These are phyloP conservation scores for Polia nebulosa DNA, from an alignment of 2,888 invertebrate genomes.

Conservation along the genomic window DNA sequence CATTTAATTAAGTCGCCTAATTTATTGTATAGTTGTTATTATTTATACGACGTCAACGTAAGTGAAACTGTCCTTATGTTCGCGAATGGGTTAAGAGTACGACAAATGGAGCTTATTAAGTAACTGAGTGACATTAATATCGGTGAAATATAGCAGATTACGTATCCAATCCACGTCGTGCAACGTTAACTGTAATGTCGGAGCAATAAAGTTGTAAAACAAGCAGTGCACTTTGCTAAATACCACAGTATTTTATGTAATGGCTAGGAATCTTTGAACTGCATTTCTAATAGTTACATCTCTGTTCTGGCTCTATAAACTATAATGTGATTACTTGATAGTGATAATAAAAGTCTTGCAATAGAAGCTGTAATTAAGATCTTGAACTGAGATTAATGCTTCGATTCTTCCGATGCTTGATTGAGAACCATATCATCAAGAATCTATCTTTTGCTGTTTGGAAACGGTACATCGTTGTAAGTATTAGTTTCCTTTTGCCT, in stretches of 20 bases:
- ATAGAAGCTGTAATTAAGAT: slow-evolving; percentile 57
- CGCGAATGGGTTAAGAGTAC: slow-evolving; percentile 36
- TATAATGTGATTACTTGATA: slow-evolving; percentile 50
- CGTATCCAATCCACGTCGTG: slow-evolving; percentile 51
- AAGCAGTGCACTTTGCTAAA: slow-evolving; percentile 54
- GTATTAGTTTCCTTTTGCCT: slow-evolving; percentile 11
- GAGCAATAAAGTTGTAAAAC: slow-evolving; percentile 53
- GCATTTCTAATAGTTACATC: slow-evolving; percentile 49
- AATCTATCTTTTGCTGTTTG: slow-evolving; percentile 22
- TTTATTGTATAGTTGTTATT: slow-evolving; percentile 56
- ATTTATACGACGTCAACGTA: slow-evolving; percentile 34
- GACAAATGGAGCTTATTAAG: slow-evolving; percentile 49
- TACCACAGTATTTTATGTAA: slow-evolving; percentile 57
- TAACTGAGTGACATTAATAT: slow-evolving; percentile 54
- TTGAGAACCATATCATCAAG: slow-evolving; percentile 29
- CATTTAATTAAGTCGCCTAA: slow-evolving; percentile 64
- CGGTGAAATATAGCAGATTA: slow-evolving; percentile 54
- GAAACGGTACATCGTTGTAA: slow-evolving; percentile 14
- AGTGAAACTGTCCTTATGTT: slow-evolving; percentile 40
- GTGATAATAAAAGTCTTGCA: slow-evolving; percentile 53
- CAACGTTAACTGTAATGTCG: slow-evolving; percentile 47
- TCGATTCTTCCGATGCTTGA: slow-evolving; percentile 22
- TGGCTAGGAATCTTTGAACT: slow-evolving; percentile 56
- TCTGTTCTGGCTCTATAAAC: slow-evolving; percentile 50
- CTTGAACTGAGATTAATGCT: slow-evolving; percentile 39